Evolutionary conservation across 2,113 vertebrate species (phyloP), one percentile per base, ranked within the genome.

Genomic region (Prochilodus magdalenae): DNA sequence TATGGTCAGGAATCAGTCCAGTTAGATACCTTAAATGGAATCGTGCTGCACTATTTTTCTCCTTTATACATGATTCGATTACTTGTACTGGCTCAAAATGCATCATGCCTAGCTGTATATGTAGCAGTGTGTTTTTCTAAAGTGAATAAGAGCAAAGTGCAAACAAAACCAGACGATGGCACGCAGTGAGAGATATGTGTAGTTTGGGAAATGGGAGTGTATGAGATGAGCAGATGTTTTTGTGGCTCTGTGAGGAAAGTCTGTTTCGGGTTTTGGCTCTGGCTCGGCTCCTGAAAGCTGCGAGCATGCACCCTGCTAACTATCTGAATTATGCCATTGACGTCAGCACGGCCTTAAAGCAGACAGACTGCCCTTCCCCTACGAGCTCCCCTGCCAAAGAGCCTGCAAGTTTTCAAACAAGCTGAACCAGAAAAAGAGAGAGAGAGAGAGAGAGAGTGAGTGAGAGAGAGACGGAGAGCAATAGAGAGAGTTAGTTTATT

Each of bases 281-380:
- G 67, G 27, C 83, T 91, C 90, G 80, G 91, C 89, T 86, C 93
- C 87, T 87, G 94, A 94, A 94, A 96, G 94, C 95, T 96, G 96
- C 95, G 95, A 95, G 96, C 95, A 87, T 94, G 95, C 95, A 92
- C 95, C 94, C 95, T 95, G 94, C 85, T 96, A 98, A 98, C 94
- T 98, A 99, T 99, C 96, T 96, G 96, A 99, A 97, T 97, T 97
- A 98, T 98, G 97, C 97, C 94, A 97, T 98, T 99, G 97, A 99
- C 98, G 98, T 99, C 98, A 99, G 97, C 96, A 95, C 94, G 95
- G 96, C 95, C 96, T 97, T 99, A 97, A 99, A 98, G 96, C 95
- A 97, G 96, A 97, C 93, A 88, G 93, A 93, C 95, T 93, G 96
- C 95, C 95, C 95, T 95, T 97, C 96, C 96, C 96, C 93, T 90